These are phyloP conservation scores for Athene noctua DNA, from an alignment of 2,113 vertebrate species.

Conservation along the genomic window DNA sequence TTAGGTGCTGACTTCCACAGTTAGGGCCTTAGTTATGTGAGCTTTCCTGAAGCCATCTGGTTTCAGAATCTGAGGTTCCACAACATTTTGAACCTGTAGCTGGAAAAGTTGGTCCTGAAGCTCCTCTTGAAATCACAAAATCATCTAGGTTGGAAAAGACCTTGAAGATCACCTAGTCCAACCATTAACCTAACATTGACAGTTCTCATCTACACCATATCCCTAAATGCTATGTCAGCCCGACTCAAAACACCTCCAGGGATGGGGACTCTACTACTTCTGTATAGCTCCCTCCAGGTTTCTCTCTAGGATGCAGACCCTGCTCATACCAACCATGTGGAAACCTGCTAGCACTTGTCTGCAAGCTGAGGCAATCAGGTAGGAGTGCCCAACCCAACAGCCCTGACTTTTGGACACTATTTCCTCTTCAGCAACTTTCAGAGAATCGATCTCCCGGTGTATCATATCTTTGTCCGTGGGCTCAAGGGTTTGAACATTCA, in stretches of 20 bases:
- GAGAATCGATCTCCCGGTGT: neutral
- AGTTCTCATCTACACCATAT: too few relatives aligned
- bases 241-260: too few relatives aligned
- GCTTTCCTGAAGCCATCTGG: neutral
- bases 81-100: neutral
- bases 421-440: neutral
- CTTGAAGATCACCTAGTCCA: too few relatives aligned
- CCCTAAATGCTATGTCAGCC: too few relatives aligned
- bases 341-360: neutral
- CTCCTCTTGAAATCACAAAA: neutral
- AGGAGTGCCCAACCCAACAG: neutral
- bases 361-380: neutral
- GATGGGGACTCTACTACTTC: too few relatives aligned
- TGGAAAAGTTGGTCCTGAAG: neutral
- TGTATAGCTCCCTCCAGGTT: neutral
- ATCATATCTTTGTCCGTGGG: neutral
- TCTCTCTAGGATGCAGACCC: neutral
- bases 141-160: too few relatives aligned
- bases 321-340: neutral
- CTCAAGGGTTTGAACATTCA: neutral
- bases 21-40: neutral
- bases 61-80: neutral
- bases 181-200: too few relatives aligned
- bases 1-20: neutral
- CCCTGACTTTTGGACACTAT: neutral